Conservation (phyloP, 2,797 vertebrate species). For the Sebastes baramenuke region DNA sequence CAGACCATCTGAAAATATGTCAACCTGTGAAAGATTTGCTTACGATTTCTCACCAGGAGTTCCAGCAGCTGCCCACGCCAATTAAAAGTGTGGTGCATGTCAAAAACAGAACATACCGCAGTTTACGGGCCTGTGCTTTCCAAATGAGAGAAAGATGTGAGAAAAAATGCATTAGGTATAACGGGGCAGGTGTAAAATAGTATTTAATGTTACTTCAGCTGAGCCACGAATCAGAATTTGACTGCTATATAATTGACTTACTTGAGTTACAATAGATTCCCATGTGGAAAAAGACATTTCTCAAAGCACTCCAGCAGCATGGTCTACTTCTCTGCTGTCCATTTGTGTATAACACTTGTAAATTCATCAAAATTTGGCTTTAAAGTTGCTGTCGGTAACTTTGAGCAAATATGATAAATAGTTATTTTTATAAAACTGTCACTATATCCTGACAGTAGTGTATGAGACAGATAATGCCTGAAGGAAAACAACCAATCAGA, state of each 20-base stretch:
- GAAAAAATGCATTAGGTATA: neutral
- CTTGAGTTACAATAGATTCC: neutral
- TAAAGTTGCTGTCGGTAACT: neutral
- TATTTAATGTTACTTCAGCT: neutral
- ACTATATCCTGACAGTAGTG: too few relatives aligned
- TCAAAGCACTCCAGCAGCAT: neutral
- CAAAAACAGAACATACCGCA: neutral
- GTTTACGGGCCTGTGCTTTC: neutral
- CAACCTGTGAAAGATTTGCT: neutral
- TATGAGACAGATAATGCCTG: too few relatives aligned
- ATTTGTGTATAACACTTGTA: neutral
- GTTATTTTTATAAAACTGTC: too few relatives aligned
- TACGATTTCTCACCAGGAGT: neutral
- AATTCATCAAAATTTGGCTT: neutral
- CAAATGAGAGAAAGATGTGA: neutral
- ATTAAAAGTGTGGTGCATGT: conserved; percentile 7
- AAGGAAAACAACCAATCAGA: too few relatives aligned
- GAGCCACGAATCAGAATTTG: neutral
- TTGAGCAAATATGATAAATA: too few relatives aligned
- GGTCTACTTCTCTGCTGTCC: neutral
- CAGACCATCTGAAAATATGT: conserved; percentile 10
- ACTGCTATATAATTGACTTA: too few relatives aligned
- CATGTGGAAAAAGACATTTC: too few relatives aligned
- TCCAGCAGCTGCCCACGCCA: neutral
- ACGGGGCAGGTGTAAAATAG: neutral